Conservation (phyloP, 2,888 invertebrate species). For the Dasysyrphus albostriatus region DNA sequence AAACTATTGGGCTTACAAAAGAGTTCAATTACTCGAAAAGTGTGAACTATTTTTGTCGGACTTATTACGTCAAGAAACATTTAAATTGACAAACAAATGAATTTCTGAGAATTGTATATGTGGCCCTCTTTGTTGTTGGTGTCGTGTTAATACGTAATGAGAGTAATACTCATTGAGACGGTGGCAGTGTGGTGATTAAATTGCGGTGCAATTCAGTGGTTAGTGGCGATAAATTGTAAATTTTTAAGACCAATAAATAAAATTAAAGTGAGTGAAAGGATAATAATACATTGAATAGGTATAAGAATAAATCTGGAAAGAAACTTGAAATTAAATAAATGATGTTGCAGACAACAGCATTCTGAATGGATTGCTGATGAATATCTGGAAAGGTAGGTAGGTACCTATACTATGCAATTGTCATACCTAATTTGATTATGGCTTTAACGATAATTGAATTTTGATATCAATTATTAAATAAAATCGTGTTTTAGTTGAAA, state of each 20-base stretch:
- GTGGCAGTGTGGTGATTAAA: slow-evolving; percentile 37
- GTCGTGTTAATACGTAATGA: slow-evolving; percentile 49
- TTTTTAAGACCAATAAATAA: slow-evolving; percentile 61
- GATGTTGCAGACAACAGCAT: slow-evolving; percentile 35
- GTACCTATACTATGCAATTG: slow-evolving; percentile 7
- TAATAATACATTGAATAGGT: background rate
- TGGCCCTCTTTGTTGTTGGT: slow-evolving; percentile 18
- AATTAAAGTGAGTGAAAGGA: slow-evolving; percentile 39
- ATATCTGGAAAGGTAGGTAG: slow-evolving; percentile 46
- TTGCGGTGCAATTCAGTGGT: slow-evolving; percentile 66
- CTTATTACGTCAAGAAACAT: slow-evolving; percentile 30
- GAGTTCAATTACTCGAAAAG: slow-evolving; percentile 23
- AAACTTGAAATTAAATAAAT: slow-evolving; percentile 36
- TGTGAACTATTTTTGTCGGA: slow-evolving; percentile 38
- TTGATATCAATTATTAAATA: background rate
- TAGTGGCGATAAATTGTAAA: slow-evolving; percentile 71
- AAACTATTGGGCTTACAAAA: background rate
- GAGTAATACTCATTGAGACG: slow-evolving; percentile 46
- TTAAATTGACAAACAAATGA: slow-evolving; percentile 14
- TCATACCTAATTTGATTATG: slow-evolving; percentile 9
- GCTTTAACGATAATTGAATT: background rate
- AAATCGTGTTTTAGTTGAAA: too few species aligned
- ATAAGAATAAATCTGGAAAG: background rate
- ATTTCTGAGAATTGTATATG: slow-evolving; percentile 4
- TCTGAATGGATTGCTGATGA: slow-evolving; percentile 37